Conservation (phyloP, 2,797 vertebrate genomes). For the Tympanoctomys barrerae region DNA sequence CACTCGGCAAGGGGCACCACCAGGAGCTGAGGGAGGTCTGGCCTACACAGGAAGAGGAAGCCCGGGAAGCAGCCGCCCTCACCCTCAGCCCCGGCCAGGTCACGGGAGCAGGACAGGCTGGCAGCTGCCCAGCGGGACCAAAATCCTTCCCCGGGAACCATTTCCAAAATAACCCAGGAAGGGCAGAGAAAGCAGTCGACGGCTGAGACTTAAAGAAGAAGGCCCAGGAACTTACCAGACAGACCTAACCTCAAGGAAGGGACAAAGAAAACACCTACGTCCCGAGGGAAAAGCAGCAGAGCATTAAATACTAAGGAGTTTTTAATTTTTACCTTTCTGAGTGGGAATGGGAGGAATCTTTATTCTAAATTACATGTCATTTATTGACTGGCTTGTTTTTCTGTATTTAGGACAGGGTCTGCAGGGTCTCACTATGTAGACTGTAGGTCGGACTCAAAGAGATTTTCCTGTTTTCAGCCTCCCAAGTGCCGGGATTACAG, state of each 20-base stretch:
- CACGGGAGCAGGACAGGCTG: background rate
- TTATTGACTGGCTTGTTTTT: background rate
- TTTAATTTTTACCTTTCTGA: background rate
- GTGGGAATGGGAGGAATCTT: background rate
- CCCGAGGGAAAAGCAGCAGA: background rate
- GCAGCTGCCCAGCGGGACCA: background rate
- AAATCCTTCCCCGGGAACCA: background rate
- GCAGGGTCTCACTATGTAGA: too few species aligned
- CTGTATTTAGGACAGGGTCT: too few species aligned
- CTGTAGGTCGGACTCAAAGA: too few species aligned
- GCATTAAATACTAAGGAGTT: background rate
- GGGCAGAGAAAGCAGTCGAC: background rate
- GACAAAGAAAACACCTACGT: background rate
- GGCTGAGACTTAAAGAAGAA: background rate
- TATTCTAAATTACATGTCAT: background rate
- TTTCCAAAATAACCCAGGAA: constrained; percentile 17
- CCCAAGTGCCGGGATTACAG: too few species aligned
- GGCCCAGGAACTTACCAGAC: background rate
- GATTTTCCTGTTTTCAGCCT: too few species aligned
- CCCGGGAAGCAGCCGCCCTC: too few species aligned
- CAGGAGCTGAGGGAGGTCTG: background rate
- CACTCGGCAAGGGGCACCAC: background rate
- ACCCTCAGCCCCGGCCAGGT: background rate
- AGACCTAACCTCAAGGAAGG: background rate
- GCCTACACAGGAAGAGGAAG: background rate